Evolutionary conservation across 1,140 invertebrate genomes (phyloP).

Genomic region (Zaprionus nigranus): DNA sequence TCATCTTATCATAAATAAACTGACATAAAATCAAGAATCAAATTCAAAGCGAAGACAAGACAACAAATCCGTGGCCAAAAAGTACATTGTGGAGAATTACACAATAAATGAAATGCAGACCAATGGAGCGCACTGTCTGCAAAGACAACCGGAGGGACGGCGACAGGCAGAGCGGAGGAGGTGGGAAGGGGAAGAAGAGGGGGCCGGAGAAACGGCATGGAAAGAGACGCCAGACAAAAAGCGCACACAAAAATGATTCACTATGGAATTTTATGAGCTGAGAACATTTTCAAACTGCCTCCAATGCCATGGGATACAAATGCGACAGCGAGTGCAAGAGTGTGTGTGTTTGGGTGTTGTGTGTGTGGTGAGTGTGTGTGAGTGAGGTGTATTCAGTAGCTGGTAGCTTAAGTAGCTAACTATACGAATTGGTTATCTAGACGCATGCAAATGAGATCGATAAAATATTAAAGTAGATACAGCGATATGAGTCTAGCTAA

Average conservation of each 20-base stretch:
- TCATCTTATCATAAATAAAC: conserved; percentile 83
- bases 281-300: conserved; percentile 68
- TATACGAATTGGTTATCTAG: conserved; percentile 33
- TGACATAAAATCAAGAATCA: conserved; percentile 83
- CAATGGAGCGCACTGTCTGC: conserved; percentile 55
- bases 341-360: conserved; percentile 16
- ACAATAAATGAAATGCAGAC: conserved; percentile 83
- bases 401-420: conserved; percentile 56
- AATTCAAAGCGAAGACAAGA: conserved; percentile 73
- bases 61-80: conserved; percentile 78
- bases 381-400: conserved; percentile 24
- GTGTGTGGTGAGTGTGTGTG: conserved; percentile 8
- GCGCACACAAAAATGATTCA: conserved; percentile 68
- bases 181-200: not conserved
- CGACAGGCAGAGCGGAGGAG: not conserved
- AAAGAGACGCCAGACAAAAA: conserved; percentile 50
- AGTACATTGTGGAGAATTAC: conserved; percentile 79
- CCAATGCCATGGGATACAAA: conserved; percentile 47
- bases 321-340: conserved; percentile 6
- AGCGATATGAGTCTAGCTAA: conserved; percentile 28
- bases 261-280: conserved; percentile 79
- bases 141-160: conserved; percentile 6
- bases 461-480: conserved; percentile 74
- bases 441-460: conserved; percentile 75
- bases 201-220: conserved; percentile 3